These are phyloP conservation scores for Pteronura brasiliensis DNA, from an alignment of 2,113 vertebrate genomes.

Conservation along the genomic window DNA sequence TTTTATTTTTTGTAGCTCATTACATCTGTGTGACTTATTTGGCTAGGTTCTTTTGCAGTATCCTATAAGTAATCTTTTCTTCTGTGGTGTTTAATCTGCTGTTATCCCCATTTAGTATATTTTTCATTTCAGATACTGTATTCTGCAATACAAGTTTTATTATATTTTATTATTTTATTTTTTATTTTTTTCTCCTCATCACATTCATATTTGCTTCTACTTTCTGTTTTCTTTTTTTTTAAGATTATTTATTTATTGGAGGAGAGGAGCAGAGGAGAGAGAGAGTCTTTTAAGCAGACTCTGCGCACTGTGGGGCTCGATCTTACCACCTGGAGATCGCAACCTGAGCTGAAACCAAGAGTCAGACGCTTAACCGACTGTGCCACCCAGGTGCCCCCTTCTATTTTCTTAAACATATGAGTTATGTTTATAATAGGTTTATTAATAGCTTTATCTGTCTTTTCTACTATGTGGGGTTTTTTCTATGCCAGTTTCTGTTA, in stretches of 20 bases:
- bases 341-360: neutral
- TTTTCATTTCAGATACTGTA: neutral
- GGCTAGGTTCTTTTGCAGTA: neutral
- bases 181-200: neutral
- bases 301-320: neutral
- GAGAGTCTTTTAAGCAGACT: neutral
- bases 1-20: neutral
- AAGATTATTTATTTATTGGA: neutral
- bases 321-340: neutral
- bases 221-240: neutral
- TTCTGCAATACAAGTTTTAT: neutral
- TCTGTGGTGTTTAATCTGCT: neutral
- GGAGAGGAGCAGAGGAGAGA: neutral
- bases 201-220: neutral
- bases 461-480: neutral
- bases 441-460: neutral
- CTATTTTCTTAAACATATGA: neutral
- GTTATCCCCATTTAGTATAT: neutral
- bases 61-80: neutral
- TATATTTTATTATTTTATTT: too few relatives aligned
- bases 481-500: neutral
- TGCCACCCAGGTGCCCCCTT: neutral
- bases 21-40: neutral
- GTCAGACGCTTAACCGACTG: neutral
- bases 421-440: neutral